Conservation (phyloP, 2,888 invertebrate genomes). For the Lithophane ornitopus region DNA sequence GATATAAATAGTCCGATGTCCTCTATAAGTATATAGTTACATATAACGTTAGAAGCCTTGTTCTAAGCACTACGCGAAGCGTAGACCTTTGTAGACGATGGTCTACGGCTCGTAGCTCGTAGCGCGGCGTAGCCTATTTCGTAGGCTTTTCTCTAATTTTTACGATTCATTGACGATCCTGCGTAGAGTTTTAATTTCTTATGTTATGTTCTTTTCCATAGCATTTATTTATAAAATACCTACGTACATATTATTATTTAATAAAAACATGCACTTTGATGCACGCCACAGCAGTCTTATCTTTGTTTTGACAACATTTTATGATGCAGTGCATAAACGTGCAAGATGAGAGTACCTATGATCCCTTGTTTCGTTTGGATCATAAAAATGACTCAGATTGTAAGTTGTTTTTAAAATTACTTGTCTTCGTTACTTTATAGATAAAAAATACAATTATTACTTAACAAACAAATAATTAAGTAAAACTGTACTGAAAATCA, state of each 20-base stretch:
- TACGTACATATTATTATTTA: slow-evolving; percentile 23
- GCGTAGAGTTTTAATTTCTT: background rate
- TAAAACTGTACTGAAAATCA: background rate
- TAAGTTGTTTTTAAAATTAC: slow-evolving; percentile 1
- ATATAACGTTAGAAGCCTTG: background rate
- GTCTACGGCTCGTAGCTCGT: slow-evolving; percentile 39
- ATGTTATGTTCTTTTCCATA: background rate
- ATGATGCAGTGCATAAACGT: slow-evolving; percentile 10
- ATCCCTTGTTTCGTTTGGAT: background rate
- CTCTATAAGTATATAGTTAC: background rate
- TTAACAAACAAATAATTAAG: background rate
- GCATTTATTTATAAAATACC: background rate
- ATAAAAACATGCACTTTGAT: slow-evolving; percentile 11
- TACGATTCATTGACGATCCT: too few relatives aligned
- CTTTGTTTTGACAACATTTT: slow-evolving; percentile 53
- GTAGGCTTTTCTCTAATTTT: slow-evolving; percentile 22
- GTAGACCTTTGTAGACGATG: slow-evolving; percentile 18
- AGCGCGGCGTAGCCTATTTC: slow-evolving; percentile 23
- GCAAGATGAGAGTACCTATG: slow-evolving; percentile 10
- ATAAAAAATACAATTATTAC: background rate
- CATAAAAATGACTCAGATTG: background rate
- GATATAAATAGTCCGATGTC: background rate
- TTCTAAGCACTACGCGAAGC: background rate
- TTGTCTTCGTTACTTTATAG: background rate
- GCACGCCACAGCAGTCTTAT: slow-evolving; percentile 31